A percentile compares a stretch with the other conserved stretches of the same genome.
Conservation (phyloP, 2,888 invertebrate genomes). For the Pheosia gnoma region DNA sequence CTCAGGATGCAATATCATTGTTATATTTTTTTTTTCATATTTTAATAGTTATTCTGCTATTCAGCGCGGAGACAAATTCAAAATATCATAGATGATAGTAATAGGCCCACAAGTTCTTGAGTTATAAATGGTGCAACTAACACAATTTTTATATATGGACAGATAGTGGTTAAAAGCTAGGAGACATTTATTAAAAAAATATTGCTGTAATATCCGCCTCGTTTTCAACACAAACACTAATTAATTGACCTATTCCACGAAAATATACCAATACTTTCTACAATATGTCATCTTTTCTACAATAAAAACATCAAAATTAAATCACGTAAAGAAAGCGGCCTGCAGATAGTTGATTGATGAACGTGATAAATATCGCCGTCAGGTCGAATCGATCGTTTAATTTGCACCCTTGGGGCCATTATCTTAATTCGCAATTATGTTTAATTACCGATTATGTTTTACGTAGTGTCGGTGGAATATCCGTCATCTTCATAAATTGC, state of each 20-base stretch:
- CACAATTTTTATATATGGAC: too few species aligned
- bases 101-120: too few species aligned
- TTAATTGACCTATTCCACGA: background rate
- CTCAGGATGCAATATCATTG: too few species aligned
- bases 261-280: background rate
- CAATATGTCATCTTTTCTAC: background rate
- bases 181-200: too few species aligned
- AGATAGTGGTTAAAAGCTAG: too few species aligned
- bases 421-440: slow-evolving; percentile 55
- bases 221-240: too few species aligned
- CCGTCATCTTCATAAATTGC: slow-evolving; percentile 11
- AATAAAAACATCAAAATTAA: background rate
- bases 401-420: slow-evolving; percentile 45
- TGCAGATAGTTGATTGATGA: slow-evolving; percentile 42
- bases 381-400: slow-evolving; percentile 31
- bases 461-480: background rate
- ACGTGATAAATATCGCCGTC: slow-evolving; percentile 37
- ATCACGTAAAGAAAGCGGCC: slow-evolving; percentile 27
- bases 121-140: too few species aligned
- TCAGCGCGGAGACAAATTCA: too few species aligned
- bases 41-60: too few species aligned
- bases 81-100: too few species aligned
- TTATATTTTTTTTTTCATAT: too few species aligned
- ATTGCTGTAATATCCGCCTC: too few species aligned
- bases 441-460: slow-evolving; percentile 42